Conservation (phyloP, 2,888 invertebrate genomes). For the Pollenia amentaria region DNA sequence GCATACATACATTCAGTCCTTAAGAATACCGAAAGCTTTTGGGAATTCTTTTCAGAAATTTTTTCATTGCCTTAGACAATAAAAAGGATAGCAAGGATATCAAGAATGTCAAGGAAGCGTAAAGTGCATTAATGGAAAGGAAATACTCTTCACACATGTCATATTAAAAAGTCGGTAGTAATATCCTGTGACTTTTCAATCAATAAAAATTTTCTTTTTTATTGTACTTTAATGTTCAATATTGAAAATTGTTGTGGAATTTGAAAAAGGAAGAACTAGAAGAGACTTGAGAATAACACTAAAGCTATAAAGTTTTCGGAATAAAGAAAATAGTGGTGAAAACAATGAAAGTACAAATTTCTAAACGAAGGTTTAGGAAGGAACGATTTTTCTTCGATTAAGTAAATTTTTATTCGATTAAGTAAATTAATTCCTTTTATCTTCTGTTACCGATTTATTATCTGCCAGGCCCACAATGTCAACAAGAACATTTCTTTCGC, state of each 20-base stretch:
- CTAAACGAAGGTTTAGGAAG: too few relatives aligned
- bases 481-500: too few relatives aligned
- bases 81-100: not conserved
- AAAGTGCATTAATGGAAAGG: not conserved
- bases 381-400: too few relatives aligned
- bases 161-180: slow-evolving; percentile 33
- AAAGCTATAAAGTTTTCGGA: not conserved
- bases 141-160: not conserved
- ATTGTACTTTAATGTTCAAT: not conserved
- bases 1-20: not conserved
- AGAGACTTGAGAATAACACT: not conserved
- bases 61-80: slow-evolving; percentile 36
- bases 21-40: slow-evolving; percentile 11
- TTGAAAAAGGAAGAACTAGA: not conserved
- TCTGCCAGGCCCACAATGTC: too few relatives aligned
- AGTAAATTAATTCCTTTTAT: too few relatives aligned
- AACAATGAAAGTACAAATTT: too few relatives aligned
- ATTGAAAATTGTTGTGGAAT: not conserved
- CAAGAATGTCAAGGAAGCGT: not conserved
- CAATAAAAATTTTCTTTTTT: not conserved
- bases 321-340: too few relatives aligned
- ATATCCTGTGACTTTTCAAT: slow-evolving; percentile 29
- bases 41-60: slow-evolving; percentile 1
- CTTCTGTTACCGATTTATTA: too few relatives aligned
- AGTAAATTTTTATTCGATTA: too few relatives aligned